These are phyloP conservation scores for Damaliscus lunatus DNA, from an alignment of 2,113 vertebrate species.

Conservation along the genomic window DNA sequence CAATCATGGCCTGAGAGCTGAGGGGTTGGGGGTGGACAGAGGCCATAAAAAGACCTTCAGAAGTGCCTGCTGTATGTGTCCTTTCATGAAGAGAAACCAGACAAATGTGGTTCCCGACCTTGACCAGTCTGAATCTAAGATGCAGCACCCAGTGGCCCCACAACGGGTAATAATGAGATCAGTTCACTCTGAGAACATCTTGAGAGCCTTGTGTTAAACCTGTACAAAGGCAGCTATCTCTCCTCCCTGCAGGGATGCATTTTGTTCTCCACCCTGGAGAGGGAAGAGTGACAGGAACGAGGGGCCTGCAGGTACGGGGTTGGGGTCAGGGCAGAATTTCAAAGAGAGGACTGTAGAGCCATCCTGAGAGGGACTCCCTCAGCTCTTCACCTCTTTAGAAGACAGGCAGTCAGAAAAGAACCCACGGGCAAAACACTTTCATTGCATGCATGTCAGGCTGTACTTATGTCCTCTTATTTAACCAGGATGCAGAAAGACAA, in stretches of 20 bases:
- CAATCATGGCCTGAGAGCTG: background rate
- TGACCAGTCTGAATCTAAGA: background rate
- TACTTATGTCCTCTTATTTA: background rate
- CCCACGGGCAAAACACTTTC: background rate
- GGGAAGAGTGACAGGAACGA: background rate
- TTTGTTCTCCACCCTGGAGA: background rate
- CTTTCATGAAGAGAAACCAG: constrained; percentile 22
- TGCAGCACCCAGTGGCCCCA: background rate
- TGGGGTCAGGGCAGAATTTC: background rate
- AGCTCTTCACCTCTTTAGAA: background rate
- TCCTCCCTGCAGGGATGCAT: background rate
- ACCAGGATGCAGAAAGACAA: background rate
- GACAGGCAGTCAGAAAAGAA: background rate
- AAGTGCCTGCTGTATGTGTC: background rate
- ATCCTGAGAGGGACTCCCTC: background rate
- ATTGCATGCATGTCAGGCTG: background rate
- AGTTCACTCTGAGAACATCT: background rate
- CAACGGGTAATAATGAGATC: background rate
- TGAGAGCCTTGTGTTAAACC: background rate
- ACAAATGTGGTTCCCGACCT: background rate
- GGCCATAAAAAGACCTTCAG: background rate
- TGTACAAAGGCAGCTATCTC: background rate
- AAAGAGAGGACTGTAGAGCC: background rate
- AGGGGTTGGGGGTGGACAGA: background rate
- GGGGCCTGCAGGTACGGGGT: background rate